Percentiles rank a stretch among this genome's conserved stretches.
Evolutionary conservation across 2,888 invertebrate species (phyloP).

Genomic region (Trachelus iudaicus): DNA sequence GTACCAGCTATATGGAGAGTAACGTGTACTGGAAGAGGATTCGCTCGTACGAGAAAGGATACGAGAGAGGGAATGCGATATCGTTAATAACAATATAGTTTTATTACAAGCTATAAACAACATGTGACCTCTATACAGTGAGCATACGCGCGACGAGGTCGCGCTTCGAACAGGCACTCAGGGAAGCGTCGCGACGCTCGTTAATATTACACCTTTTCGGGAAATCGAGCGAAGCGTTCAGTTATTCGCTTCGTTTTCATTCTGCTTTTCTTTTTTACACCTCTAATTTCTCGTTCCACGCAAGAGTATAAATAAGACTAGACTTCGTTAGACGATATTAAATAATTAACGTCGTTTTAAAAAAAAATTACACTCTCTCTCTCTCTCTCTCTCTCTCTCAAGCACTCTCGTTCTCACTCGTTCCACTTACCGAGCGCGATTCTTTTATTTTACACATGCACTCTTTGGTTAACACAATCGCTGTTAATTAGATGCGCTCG

Average conservation of each 20-base stretch:
- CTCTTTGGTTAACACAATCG: conserved; percentile 55
- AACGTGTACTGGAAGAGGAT: background rate
- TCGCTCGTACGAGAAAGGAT: background rate
- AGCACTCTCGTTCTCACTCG: background rate
- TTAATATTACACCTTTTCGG: background rate
- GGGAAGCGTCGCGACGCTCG: background rate
- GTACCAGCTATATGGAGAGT: background rate
- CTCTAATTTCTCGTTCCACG: background rate
- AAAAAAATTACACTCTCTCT: conserved; percentile 24
- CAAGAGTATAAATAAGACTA: conserved; percentile 50
- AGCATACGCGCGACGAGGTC: conserved; percentile 42
- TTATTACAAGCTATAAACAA: conserved; percentile 52
- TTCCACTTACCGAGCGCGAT: background rate
- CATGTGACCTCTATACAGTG: conserved; percentile 42
- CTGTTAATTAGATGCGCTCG: conserved; percentile 10
- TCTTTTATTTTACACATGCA: conserved; percentile 14
- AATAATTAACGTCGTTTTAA: conserved; percentile 35
- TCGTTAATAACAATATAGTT: conserved; percentile 47
- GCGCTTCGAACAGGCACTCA: background rate
- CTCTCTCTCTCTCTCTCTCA: background rate
- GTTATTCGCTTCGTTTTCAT: background rate
- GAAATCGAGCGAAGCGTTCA: background rate
- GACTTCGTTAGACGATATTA: conserved; percentile 46
- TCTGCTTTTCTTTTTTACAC: background rate
- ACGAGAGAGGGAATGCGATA: background rate